Evolutionary conservation across 2,888 invertebrate species (phyloP).

Genomic region (Malacosoma neustria): DNA sequence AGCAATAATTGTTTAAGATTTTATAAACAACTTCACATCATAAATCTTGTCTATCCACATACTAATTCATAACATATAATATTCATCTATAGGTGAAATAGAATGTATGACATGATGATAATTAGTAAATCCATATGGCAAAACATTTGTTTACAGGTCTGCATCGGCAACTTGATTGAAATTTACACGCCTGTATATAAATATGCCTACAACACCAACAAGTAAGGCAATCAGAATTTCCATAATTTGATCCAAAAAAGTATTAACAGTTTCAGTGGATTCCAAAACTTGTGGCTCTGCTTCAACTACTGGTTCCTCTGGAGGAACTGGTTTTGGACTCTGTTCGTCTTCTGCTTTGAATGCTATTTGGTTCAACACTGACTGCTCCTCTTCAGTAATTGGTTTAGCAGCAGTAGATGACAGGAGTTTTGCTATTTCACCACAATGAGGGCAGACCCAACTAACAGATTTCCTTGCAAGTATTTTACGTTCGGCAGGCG

Average conservation of each 20-base stretch:
- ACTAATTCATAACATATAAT: no score
- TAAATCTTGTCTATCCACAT: no score
- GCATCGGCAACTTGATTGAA: conserved; percentile 35
- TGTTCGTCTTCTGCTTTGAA: conserved; percentile 68
- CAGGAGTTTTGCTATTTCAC: conserved; percentile 47
- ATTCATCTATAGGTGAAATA: no score
- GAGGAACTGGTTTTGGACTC: conserved; percentile 31
- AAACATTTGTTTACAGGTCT: conserved; percentile 28
- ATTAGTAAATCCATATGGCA: neutral
- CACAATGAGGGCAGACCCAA: conserved; percentile 59
- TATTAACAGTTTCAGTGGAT: conserved; percentile 46
- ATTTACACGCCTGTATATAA: conserved; percentile 62
- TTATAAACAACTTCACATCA: no score
- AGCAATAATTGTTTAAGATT: no score
- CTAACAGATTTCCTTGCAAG: conserved; percentile 82
- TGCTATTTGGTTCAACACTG: conserved; percentile 64
- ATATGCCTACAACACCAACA: conserved; percentile 56
- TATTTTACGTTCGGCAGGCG: conserved; percentile 85
- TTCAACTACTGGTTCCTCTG: conserved; percentile 43
- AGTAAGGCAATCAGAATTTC: conserved; percentile 59
- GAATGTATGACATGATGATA: no score
- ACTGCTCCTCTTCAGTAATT: conserved; percentile 62
- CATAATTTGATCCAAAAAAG: conserved; percentile 56
- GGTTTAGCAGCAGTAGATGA: conserved; percentile 65
- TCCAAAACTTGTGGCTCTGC: conserved; percentile 44